Conservation (phyloP, 2,888 invertebrate species). For the Melieria picta region DNA sequence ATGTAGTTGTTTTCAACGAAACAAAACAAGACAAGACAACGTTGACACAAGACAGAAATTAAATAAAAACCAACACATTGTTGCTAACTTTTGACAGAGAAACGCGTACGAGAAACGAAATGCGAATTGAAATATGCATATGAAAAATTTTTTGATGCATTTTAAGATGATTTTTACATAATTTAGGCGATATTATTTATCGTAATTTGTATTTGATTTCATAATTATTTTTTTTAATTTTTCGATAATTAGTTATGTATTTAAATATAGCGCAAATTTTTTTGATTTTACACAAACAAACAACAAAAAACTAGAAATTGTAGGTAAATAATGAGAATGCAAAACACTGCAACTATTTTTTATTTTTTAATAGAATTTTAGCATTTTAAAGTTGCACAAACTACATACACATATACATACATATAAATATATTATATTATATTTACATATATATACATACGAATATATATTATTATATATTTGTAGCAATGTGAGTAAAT, state of each 20-base stretch:
- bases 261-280: slow-evolving; percentile 30
- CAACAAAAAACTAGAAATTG: not conserved
- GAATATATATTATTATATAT: not conserved
- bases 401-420: not conserved
- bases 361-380: slow-evolving; percentile 4
- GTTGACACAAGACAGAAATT: not conserved
- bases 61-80: not conserved
- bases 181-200: slow-evolving; percentile 19
- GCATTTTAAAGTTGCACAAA: not conserved
- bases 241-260: slow-evolving; percentile 16
- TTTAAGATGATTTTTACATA: slow-evolving; percentile 1
- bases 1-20: slow-evolving; percentile 40
- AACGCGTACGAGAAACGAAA: slow-evolving; percentile 1
- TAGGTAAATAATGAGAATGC: too few relatives aligned
- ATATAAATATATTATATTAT: slow-evolving; percentile 11
- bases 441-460: slow-evolving; percentile 15
- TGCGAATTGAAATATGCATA: slow-evolving; percentile 19
- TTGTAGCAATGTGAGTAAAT: slow-evolving; percentile 16
- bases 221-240: slow-evolving; percentile 1
- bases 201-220: not conserved
- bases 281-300: slow-evolving; percentile 2
- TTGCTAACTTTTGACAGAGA: slow-evolving; percentile 13
- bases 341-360: slow-evolving; percentile 5
- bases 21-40: not conserved
- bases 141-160: not conserved